These are phyloP conservation scores for Phyllostomus hastatus DNA, from an alignment of 2,113 vertebrate species.

Conservation along the genomic window DNA sequence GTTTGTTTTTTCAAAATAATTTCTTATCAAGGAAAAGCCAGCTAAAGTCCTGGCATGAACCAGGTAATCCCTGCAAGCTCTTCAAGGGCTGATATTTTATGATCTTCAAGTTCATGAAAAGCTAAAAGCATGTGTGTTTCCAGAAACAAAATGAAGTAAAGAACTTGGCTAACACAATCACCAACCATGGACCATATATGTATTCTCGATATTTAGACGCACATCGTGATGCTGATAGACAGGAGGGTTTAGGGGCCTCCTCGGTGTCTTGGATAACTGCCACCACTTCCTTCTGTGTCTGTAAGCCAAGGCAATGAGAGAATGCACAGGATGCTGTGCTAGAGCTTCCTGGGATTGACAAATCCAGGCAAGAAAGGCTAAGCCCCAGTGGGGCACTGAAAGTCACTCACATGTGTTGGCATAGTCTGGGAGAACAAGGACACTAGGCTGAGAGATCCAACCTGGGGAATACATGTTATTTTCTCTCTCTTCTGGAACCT, in stretches of 20 bases:
- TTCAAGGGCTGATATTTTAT: not conserved
- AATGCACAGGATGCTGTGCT: not conserved
- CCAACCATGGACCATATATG: not conserved
- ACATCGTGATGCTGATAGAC: not conserved
- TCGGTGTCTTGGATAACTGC: not conserved
- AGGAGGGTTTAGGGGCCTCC: not conserved
- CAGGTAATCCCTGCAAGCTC: not conserved
- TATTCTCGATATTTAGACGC: not conserved
- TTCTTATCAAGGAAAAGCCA: not conserved
- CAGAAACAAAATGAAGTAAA: constrained; percentile 9
- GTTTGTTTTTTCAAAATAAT: not conserved
- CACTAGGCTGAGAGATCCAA: not conserved
- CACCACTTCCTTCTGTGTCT: not conserved
- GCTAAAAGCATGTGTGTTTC: not conserved
- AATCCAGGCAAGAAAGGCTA: not conserved
- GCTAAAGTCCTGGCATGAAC: not conserved
- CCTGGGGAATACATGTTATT: not conserved
- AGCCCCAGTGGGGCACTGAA: not conserved
- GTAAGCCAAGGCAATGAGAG: not conserved
- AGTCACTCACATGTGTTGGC: not conserved
- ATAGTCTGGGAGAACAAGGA: not conserved
- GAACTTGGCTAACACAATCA: not conserved
- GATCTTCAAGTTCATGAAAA: not conserved
- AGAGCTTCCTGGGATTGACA: not conserved
- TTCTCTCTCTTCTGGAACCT: not conserved